Evolutionary conservation across 2,113 vertebrate species (phyloP), one percentile per base, ranked within the genome.

Genomic region (Daubentonia madagascariensis): DNA sequence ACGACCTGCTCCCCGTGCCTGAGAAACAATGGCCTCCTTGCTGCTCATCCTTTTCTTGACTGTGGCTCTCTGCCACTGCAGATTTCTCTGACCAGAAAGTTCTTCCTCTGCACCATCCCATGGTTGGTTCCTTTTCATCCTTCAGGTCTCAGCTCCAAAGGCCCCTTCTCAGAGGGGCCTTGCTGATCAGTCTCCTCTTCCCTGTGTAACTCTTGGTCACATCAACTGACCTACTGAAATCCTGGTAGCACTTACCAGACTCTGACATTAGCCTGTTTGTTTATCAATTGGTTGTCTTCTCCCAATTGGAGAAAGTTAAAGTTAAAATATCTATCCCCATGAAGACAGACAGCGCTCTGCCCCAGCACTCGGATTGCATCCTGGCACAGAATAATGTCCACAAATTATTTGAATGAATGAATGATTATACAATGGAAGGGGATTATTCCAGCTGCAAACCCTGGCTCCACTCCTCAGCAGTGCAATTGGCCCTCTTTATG

Each of bases 1-100:
- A 4, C 0, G 0, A 16, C 52, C 45, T 2, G 6, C 45, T 48
- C 13, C 35, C 9, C 11, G 0, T 0, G 25, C 61, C 22, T 0
- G 22, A 17, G 30, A 37, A 25, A 22, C 52, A 11, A 6, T 10
- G 5, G 6, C 17, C 28, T 28, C 1, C 59, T 23, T 10, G 25
- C 35, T 96, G 43, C 63, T 67, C 5, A 0, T 22, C 28, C 48
- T 50, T 81, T 5, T 32, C 22, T 13, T 9, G 28, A 35, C 37
- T 12, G 18, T 16, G 50, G 13, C 5, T 43, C 83, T 76, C 48
- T 25, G 35, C 14, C 14, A 0, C 0, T 18, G 37, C 45, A 23
- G 35, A 50, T 2, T 59, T 88, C 81, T 68, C 70, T 43, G 28
- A 45, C 40, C 5, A 10, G 30, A 40, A 67, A 45, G 1, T 65